These are phyloP conservation scores for Clarias gariepinus DNA, from an alignment of 2,113 vertebrate species.

Conservation along the genomic window DNA sequence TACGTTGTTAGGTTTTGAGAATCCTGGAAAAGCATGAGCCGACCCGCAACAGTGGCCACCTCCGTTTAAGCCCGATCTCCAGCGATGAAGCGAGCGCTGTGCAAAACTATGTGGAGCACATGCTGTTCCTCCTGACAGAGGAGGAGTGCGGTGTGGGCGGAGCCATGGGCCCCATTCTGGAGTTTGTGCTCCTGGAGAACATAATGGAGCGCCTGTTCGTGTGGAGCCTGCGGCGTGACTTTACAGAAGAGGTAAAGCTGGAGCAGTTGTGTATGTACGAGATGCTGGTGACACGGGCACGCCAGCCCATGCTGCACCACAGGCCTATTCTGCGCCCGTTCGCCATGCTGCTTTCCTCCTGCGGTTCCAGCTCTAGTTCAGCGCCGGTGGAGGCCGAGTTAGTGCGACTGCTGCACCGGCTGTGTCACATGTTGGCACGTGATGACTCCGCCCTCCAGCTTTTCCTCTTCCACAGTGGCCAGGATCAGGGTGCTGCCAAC, in stretches of 20 bases:
- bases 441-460: slow-evolving; percentile 91
- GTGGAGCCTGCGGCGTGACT: slow-evolving; percentile 91
- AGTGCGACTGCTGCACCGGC: slow-evolving; percentile 84
- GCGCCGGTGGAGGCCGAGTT: slow-evolving; percentile 82
- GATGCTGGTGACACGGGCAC: slow-evolving; percentile 85
- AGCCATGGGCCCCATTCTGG: slow-evolving; percentile 94
- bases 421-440: slow-evolving; percentile 88
- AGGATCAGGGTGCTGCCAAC: slow-evolving; percentile 94
- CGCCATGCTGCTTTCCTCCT: slow-evolving; percentile 93
- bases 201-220: slow-evolving; percentile 97
- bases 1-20: slow-evolving; percentile 80
- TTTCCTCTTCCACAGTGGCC: slow-evolving; percentile 95
- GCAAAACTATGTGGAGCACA: slow-evolving; percentile 97
- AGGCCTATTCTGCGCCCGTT: slow-evolving; percentile 93
- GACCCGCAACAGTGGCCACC: slow-evolving; percentile 53
- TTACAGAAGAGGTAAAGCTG: slow-evolving; percentile 92
- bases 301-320: slow-evolving; percentile 91
- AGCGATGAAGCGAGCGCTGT: slow-evolving; percentile 92
- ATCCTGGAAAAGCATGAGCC: slow-evolving; percentile 95
- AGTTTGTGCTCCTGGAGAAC: slow-evolving; percentile 93
- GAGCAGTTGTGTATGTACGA: slow-evolving; percentile 95
- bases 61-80: slow-evolving; percentile 75
- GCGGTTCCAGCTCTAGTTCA: slow-evolving; percentile 75
- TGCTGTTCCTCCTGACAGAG: slow-evolving; percentile 93
- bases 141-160: slow-evolving; percentile 84